A percentile compares a stretch with the other conserved stretches of the same genome.
Conservation (phyloP, 2,888 invertebrate species). For the Imbricaverruca yamaguchii region DNA sequence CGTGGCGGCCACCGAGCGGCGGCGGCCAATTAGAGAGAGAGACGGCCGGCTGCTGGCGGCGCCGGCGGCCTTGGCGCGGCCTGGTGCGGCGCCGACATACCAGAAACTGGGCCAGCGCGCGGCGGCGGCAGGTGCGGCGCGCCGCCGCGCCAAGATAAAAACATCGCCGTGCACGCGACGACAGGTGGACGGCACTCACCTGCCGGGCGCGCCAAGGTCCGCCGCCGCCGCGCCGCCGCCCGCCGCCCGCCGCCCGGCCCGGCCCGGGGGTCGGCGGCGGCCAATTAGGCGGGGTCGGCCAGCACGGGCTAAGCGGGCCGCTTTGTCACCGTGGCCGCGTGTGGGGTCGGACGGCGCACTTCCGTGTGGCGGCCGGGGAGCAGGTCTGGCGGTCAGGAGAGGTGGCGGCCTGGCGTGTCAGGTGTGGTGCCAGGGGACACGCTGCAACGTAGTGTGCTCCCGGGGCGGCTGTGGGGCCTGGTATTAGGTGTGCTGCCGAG, state of each 20-base stretch:
- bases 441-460: too few relatives aligned
- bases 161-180: slow-evolving; percentile 10
- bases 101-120: background rate
- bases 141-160: background rate
- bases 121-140: background rate
- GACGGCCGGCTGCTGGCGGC: too few relatives aligned
- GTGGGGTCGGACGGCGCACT: too few relatives aligned
- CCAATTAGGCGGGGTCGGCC: background rate
- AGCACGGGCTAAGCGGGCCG: background rate
- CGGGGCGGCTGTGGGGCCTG: too few relatives aligned
- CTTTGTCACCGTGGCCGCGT: background rate
- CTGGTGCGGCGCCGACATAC: background rate
- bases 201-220: background rate
- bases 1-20: background rate
- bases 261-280: too few relatives aligned
- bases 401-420: too few relatives aligned
- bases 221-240: background rate
- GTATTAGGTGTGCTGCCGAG: too few relatives aligned
- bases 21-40: background rate
- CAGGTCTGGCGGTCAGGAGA: too few relatives aligned
- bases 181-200: slow-evolving; percentile 5
- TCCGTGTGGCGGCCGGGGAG: background rate
- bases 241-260: too few relatives aligned
- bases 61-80: background rate
- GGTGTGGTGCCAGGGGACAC: too few relatives aligned